These are phyloP conservation scores for Lanius ludovicianus DNA, from an alignment of 2,113 vertebrate genomes.

Conservation along the genomic window DNA sequence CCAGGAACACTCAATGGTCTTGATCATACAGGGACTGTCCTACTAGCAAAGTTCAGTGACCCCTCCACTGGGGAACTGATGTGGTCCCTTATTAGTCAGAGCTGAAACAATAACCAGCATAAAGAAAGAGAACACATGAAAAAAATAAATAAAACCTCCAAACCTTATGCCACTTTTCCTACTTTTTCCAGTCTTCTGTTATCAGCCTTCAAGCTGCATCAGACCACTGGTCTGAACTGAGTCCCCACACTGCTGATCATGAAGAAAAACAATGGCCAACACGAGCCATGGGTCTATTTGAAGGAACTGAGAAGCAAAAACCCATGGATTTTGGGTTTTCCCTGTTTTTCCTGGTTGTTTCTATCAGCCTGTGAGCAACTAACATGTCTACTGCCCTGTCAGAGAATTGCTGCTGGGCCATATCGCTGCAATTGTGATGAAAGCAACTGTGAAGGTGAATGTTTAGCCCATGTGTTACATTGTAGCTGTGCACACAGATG, in stretches of 20 bases:
- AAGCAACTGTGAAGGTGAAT: neutral
- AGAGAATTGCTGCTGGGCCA: neutral
- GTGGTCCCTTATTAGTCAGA: neutral
- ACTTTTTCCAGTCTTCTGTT: neutral
- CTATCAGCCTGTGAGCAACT: neutral
- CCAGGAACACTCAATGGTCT: neutral
- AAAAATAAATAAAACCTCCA: neutral
- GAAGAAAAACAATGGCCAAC: neutral
- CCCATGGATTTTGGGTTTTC: neutral
- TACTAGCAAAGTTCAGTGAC: neutral
- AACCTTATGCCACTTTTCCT: neutral
- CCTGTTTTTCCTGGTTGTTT: neutral
- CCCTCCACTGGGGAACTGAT: neutral
- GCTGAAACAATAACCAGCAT: neutral
- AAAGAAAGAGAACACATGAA: neutral
- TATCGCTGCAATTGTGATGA: neutral
- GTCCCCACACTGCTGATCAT: neutral
- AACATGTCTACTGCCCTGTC: neutral
- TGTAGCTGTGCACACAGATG: neutral
- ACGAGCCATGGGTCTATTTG: neutral
- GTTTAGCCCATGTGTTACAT: neutral
- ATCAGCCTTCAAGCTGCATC: neutral
- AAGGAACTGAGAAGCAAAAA: neutral
- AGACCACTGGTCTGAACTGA: neutral
- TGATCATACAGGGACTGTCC: neutral